These are phyloP conservation scores for Macaria notata DNA, from an alignment of 2,888 invertebrate species.

Conservation along the genomic window DNA sequence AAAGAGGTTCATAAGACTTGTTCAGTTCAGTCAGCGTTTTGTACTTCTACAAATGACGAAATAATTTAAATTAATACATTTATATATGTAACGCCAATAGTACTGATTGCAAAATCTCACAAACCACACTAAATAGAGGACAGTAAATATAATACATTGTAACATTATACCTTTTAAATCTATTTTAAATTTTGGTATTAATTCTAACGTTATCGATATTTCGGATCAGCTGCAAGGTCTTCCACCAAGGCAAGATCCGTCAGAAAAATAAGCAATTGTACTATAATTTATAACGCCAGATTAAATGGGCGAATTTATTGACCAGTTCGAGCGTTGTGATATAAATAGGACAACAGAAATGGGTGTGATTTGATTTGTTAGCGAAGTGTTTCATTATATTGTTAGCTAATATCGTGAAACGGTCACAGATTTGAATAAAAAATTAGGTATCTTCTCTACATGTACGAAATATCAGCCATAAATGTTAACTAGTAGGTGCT, in stretches of 20 bases:
- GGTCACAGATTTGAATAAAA: too few species aligned
- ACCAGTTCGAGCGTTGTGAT: slow-evolving; percentile 13
- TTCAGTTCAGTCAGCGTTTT: neutral
- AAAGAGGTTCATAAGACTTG: neutral
- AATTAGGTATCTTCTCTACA: too few species aligned
- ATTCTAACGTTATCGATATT: slow-evolving; percentile 23
- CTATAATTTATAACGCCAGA: slow-evolving; percentile 24
- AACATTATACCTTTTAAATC: slow-evolving; percentile 5
- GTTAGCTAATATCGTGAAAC: too few species aligned
- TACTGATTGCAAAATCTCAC: too few species aligned
- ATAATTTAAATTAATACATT: too few species aligned
- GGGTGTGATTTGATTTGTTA: too few species aligned
- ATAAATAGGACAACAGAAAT: too few species aligned
- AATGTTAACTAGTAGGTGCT: too few species aligned
- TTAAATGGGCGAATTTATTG: slow-evolving; percentile 22
- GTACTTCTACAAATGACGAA: too few species aligned
- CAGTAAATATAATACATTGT: slow-evolving; percentile 3
- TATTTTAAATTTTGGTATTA: slow-evolving; percentile 12
- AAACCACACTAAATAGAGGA: neutral
- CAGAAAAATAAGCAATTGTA: slow-evolving; percentile 21
- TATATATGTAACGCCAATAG: too few species aligned
- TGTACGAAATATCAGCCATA: too few species aligned
- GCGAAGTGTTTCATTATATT: too few species aligned
- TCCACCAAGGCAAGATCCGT: slow-evolving; percentile 24
- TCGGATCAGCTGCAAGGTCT: slow-evolving; percentile 29